Conservation (phyloP, 1,140 invertebrate species). For the Diorhabda sublineata region DNA sequence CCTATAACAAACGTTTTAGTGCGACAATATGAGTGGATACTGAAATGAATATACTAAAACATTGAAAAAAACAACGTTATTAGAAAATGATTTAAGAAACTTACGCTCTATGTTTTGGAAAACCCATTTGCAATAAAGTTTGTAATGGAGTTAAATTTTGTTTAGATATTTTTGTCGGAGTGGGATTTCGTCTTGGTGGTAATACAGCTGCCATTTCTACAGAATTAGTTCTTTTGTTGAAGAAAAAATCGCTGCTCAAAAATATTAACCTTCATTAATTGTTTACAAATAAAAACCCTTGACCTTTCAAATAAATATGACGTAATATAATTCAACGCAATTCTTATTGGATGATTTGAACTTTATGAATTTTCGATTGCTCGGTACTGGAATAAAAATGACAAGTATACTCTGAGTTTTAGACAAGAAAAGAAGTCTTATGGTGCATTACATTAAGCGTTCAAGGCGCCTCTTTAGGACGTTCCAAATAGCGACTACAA, state of each 20-base stretch:
- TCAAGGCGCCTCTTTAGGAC: no score
- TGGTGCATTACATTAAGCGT: no score
- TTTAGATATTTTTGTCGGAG: constrained; percentile 64
- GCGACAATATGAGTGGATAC: constrained; percentile 3
- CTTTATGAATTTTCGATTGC: no score
- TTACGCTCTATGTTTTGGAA: constrained; percentile 81
- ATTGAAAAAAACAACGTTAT: no score
- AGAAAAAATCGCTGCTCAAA: background rate
- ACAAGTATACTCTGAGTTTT: no score
- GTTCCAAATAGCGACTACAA: no score
- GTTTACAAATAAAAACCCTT: constrained; percentile 13
- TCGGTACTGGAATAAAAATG: no score
- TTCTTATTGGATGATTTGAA: background rate
- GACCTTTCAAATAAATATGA: constrained; percentile 11
- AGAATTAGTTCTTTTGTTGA: constrained; percentile 3
- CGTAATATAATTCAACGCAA: constrained; percentile 2
- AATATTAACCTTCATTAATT: constrained; percentile 5
- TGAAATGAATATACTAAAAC: background rate
- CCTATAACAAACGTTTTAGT: constrained; percentile 49
- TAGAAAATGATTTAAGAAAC: constrained; percentile 37
- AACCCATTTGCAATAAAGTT: constrained; percentile 81
- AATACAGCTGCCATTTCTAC: constrained; percentile 57
- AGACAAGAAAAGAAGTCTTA: no score
- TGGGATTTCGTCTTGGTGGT: constrained; percentile 64
- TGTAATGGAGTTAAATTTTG: constrained; percentile 71